Evolutionary conservation across 2,113 vertebrate species (phyloP).

Genomic region (Sander vitreus): DNA sequence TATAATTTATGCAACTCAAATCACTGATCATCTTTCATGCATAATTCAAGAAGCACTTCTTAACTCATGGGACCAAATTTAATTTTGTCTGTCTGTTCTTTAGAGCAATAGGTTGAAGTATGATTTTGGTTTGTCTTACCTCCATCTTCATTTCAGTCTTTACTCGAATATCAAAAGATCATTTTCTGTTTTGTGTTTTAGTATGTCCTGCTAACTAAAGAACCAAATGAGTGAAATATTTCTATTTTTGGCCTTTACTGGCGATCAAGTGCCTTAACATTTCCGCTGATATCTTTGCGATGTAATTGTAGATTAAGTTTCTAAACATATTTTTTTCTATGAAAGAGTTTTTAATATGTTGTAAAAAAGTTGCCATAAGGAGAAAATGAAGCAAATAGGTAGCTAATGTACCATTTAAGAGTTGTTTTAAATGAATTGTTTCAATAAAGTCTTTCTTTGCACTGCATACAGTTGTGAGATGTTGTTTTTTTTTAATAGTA

Average conservation of each 20-base stretch:
- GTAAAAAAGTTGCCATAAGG: slow-evolving; percentile 51
- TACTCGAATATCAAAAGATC: slow-evolving; percentile 33
- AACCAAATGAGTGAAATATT: slow-evolving; percentile 74
- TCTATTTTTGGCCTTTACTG: slow-evolving; percentile 68
- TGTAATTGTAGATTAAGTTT: slow-evolving; percentile 72
- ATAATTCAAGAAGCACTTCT: slow-evolving; percentile 54
- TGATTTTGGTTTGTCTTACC: slow-evolving; percentile 41
- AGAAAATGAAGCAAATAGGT: slow-evolving; percentile 64
- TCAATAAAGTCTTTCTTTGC: slow-evolving; percentile 80
- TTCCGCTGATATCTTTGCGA: slow-evolving; percentile 75
- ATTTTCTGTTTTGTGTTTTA: slow-evolving; percentile 25
- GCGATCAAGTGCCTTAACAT: slow-evolving; percentile 84
- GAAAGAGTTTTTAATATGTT: slow-evolving; percentile 70
- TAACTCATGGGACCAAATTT: slow-evolving; percentile 74
- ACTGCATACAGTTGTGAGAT: slow-evolving; percentile 37
- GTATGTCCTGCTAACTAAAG: slow-evolving; percentile 60
- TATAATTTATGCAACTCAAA: slow-evolving; percentile 54
- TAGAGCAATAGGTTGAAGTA: slow-evolving; percentile 12
- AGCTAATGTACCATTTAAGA: slow-evolving; percentile 61
- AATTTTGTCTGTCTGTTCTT: slow-evolving; percentile 29
- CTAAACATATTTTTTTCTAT: slow-evolving; percentile 79
- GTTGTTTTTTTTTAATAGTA: neutral
- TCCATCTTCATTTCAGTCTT: slow-evolving; percentile 42
- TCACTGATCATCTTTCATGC: slow-evolving; percentile 5
- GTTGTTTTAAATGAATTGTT: slow-evolving; percentile 64